Conservation (phyloP, 1,140 invertebrate genomes). For the Batillaria attramentaria region DNA sequence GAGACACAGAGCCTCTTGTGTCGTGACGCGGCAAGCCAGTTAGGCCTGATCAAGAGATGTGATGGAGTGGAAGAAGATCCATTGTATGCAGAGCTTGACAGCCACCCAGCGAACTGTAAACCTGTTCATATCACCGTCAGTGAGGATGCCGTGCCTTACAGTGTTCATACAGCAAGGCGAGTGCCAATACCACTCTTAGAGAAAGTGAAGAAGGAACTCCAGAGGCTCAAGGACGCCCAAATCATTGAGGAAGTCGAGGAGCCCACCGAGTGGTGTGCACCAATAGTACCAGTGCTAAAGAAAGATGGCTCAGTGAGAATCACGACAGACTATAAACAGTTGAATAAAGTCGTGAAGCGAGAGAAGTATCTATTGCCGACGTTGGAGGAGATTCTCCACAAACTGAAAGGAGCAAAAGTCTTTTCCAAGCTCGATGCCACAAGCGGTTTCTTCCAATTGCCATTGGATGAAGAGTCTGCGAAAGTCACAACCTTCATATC, state of each 20-base stretch:
- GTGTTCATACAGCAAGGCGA: slow-evolving; percentile 18
- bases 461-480: slow-evolving; percentile 23
- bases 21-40: too few relatives aligned
- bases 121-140: too few relatives aligned
- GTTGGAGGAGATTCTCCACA: slow-evolving; percentile 36
- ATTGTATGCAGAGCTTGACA: too few relatives aligned
- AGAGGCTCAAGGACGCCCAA: slow-evolving; percentile 12
- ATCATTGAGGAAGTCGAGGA: slow-evolving; percentile 50
- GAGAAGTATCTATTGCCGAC: slow-evolving; percentile 31
- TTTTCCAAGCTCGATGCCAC: slow-evolving; percentile 38
- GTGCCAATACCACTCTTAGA: slow-evolving; percentile 28
- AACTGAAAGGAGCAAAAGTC: slow-evolving; percentile 63
- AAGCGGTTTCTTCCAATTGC: slow-evolving; percentile 42
- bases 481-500: slow-evolving; percentile 49
- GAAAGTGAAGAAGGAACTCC: slow-evolving; percentile 10
- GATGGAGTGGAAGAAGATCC: too few relatives aligned
- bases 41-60: too few relatives aligned
- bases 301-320: slow-evolving; percentile 59
- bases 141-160: too few relatives aligned
- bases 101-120: too few relatives aligned
- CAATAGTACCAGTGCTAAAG: slow-evolving; percentile 52
- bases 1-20: too few relatives aligned
- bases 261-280: slow-evolving; percentile 52
- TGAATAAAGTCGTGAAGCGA: slow-evolving; percentile 18
- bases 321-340: slow-evolving; percentile 30